phyloP scores from a whole-genome alignment of 2,888 invertebrate species.

The Lymantria monacha region DNA sequence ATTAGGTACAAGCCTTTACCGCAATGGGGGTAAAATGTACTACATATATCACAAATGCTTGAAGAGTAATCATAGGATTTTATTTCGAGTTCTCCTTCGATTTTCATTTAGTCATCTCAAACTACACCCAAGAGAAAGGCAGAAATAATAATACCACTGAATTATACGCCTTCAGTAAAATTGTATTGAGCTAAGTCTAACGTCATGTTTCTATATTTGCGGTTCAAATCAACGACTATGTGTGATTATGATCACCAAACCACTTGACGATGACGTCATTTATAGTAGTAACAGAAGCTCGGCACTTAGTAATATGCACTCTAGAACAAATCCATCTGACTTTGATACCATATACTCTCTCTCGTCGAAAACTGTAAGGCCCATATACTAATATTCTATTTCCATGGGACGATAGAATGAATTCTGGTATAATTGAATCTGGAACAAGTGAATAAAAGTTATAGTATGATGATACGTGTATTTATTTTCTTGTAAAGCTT shows the following conservation, averaged over 20 bases:
- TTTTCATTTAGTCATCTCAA: no score
- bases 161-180: no score
- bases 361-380: conserved; percentile 11
- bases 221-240: background rate
- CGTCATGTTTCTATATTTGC: background rate
- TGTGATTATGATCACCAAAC: conserved; percentile 11
- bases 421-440: conserved; percentile 3
- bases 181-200: background rate
- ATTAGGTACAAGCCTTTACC: no score
- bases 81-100: no score
- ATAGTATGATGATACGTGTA: no score
- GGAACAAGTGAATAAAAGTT: background rate
- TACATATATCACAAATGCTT: no score
- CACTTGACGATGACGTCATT: conserved; percentile 11
- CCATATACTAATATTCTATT: conserved; percentile 19
- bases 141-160: no score
- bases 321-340: conserved; percentile 14
- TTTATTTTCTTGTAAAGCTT: no score
- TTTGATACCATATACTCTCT: background rate
- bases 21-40: no score
- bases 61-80: no score
- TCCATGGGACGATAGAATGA: conserved; percentile 12
- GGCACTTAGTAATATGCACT: conserved; percentile 13
- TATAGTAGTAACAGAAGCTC: conserved; percentile 19
- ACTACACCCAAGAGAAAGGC: no score